These are phyloP conservation scores for Atrichornis clamosus DNA, from an alignment of 2,113 vertebrate genomes.

Conservation along the genomic window DNA sequence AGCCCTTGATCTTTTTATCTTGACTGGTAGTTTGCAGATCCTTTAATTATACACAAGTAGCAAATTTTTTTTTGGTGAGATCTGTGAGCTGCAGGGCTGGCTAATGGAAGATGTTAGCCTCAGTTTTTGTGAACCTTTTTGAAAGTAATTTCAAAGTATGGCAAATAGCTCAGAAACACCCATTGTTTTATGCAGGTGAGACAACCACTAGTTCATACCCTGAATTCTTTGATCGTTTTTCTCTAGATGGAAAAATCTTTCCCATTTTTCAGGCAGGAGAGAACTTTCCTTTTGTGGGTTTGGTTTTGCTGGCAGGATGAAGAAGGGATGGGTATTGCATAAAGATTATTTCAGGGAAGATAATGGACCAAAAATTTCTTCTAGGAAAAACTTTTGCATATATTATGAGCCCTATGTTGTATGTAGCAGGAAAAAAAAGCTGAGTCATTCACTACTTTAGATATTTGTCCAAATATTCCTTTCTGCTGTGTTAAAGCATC, in stretches of 20 bases:
- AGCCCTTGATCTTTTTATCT: slow-evolving; percentile 48
- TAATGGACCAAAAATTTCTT: neutral
- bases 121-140: neutral
- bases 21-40: slow-evolving; percentile 17
- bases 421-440: neutral
- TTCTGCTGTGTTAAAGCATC: neutral
- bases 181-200: neutral
- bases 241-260: neutral
- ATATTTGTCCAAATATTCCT: neutral
- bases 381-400: neutral
- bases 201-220: neutral
- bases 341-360: neutral
- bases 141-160: neutral
- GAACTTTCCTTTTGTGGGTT: neutral
- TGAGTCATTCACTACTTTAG: neutral
- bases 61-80: neutral
- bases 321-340: neutral
- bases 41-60: slow-evolving; percentile 30
- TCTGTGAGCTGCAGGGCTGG: neutral
- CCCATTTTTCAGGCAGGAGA: neutral
- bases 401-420: neutral
- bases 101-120: neutral
- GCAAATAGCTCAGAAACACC: neutral
- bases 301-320: neutral
- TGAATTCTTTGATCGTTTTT: neutral